phyloP scores from a whole-genome alignment of 2,113 vertebrate genomes.

The Meriones unguiculatus region DNA sequence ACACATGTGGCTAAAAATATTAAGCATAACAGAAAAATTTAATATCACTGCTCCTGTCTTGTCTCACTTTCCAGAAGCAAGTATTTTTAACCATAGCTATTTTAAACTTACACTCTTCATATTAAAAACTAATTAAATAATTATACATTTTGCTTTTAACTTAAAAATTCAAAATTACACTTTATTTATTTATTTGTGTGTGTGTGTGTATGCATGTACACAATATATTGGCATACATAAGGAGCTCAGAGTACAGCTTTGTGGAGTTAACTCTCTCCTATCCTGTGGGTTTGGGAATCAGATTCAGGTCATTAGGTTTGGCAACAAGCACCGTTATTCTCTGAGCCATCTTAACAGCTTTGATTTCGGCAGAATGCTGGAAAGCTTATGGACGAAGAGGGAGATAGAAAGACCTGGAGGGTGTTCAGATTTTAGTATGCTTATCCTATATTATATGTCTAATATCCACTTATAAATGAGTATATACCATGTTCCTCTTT shows the following conservation, averaged over 20 bases:
- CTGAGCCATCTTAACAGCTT: too few relatives aligned
- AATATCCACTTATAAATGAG: too few relatives aligned
- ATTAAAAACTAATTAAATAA: neutral
- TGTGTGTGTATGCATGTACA: neutral
- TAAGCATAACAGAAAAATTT: neutral
- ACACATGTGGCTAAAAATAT: conserved; percentile 13
- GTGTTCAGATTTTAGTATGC: too few relatives aligned
- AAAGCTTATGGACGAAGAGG: too few relatives aligned
- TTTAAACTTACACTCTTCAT: neutral
- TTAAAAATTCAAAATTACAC: neutral
- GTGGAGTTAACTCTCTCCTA: too few relatives aligned
- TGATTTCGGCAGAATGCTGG: too few relatives aligned
- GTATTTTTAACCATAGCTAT: neutral
- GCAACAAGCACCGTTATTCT: too few relatives aligned
- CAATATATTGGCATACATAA: neutral
- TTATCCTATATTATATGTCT: too few relatives aligned
- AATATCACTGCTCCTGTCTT: neutral
- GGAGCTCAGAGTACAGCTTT: too few relatives aligned
- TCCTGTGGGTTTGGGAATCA: neutral
- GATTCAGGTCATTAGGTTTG: too few relatives aligned
- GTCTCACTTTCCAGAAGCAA: neutral
- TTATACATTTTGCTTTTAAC: neutral
- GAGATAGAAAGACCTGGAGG: too few relatives aligned
- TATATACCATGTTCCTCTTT: too few relatives aligned
- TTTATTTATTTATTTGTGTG: rapidly evolving